Evolutionary conservation across 2,797 vertebrate species (phyloP), one percentile per base, ranked within the genome.

Genomic region (Phoxinus dragarum): DNA sequence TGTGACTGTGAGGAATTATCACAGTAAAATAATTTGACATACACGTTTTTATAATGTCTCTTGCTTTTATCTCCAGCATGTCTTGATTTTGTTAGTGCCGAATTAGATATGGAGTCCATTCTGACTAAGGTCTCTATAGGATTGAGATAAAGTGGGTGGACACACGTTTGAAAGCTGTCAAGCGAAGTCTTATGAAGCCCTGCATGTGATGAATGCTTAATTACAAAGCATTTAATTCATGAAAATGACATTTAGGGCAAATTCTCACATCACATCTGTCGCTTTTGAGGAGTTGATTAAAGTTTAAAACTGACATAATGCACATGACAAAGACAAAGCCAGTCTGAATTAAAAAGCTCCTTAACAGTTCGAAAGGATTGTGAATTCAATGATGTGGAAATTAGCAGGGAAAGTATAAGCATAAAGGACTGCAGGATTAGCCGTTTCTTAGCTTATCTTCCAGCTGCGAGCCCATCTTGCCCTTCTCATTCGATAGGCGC

Each of bases 341-440:
- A 4, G 66, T 34, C n/a, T 69, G 38, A 69, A 44, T 49, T 17
- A 38, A 49, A 82, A 86, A 69, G 64, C 85, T 77, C n/a, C 47
- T 67, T 34, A 68, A 42, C 40, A 42, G 40, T 23, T 64, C 23
- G 23, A 77, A 59, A 71, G 64, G 68, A 49, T 14, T 75, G 59
- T 7, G 3, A 56, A 52, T 77, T 86, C 49, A 82, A 66, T 81
- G 78, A 75, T 78, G 75, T 71, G 66, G 52, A 79, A 72, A 84
- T 59, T 84, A 52, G n/a, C 14, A 34, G 74, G 36, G 64, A 77
- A 84, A 76, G 16, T 76, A 38, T 54, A 52, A 77, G 49, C 52
- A 84, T 56, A 69, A 54, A 84, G 38, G 38, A 71, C 64, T 17
- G 10, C 31, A 34, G 38, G 83, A 71, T 78, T 69, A 79, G 66